Conservation (phyloP, 2,797 vertebrate genomes). For the Gymnothorax reevesii region DNA sequence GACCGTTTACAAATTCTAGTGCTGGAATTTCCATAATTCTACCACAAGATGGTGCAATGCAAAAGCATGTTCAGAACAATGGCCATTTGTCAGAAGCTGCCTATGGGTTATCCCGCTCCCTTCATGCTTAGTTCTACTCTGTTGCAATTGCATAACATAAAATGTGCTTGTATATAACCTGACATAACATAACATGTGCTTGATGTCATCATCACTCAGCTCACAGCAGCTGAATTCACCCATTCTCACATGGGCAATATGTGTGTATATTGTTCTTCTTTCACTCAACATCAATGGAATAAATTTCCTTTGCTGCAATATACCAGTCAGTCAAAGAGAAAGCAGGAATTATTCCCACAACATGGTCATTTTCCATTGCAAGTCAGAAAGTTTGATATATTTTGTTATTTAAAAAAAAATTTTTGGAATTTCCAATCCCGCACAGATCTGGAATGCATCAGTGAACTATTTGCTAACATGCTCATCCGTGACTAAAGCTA, state of each 20-base stretch:
- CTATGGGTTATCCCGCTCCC: neutral
- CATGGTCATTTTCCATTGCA: too few species aligned
- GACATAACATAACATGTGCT: too few species aligned
- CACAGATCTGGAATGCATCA: too few species aligned
- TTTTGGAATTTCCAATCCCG: too few species aligned
- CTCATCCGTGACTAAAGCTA: too few species aligned
- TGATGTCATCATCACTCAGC: neutral
- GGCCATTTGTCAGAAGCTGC: neutral
- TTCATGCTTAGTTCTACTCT: neutral
- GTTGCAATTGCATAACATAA: neutral
- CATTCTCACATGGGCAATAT: neutral
- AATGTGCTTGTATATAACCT: neutral
- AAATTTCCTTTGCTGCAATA: neutral
- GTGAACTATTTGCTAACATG: too few species aligned
- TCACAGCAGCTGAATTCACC: neutral
- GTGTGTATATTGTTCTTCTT: neutral
- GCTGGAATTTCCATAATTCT: neutral
- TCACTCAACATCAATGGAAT: neutral
- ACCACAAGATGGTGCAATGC: constrained; percentile 19
- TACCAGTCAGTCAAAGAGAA: neutral
- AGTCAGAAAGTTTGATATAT: too few species aligned
- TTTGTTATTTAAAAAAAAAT: too few species aligned
- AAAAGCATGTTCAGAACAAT: neutral
- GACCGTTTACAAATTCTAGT: neutral
- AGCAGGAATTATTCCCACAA: neutral